These are phyloP conservation scores for Rhombomys opimus DNA, from an alignment of 2,113 vertebrate genomes.

Conservation along the genomic window DNA sequence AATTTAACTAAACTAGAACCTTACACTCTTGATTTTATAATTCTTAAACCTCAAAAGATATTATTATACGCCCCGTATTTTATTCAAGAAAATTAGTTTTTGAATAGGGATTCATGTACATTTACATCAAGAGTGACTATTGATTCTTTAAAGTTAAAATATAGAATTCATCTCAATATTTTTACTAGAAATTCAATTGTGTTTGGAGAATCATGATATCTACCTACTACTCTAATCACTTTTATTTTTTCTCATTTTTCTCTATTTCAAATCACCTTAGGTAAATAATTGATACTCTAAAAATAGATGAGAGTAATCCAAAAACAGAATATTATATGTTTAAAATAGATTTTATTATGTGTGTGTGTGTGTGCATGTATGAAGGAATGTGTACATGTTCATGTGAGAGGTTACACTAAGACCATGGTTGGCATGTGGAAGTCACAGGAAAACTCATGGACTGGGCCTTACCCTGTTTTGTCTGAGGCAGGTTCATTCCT, in stretches of 20 bases:
- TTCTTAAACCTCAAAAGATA: background rate
- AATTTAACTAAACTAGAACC: background rate
- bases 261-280: constrained; percentile 51
- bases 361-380: too few species aligned
- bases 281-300: constrained; percentile 34
- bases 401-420: too few species aligned
- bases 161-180: background rate
- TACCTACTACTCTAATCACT: constrained; percentile 25
- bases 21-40: background rate
- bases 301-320: constrained; percentile 42
- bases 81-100: constrained; percentile 51
- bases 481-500: background rate
- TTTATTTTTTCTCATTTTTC: constrained; percentile 63
- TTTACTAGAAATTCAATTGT: constrained; percentile 46
- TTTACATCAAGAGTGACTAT: constrained; percentile 21
- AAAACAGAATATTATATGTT: background rate
- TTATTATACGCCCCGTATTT: background rate
- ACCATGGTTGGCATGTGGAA: too few species aligned
- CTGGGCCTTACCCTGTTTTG: background rate
- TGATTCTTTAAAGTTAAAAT: constrained; percentile 32
- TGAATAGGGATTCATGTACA: background rate
- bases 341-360: background rate
- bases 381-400: background rate
- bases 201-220: constrained; percentile 25
- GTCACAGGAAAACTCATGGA: background rate